Evolutionary conservation across 1,140 invertebrate genomes (phyloP), one percentile per base, ranked within the genome.

Genomic region (Lethocerus indicus): DNA sequence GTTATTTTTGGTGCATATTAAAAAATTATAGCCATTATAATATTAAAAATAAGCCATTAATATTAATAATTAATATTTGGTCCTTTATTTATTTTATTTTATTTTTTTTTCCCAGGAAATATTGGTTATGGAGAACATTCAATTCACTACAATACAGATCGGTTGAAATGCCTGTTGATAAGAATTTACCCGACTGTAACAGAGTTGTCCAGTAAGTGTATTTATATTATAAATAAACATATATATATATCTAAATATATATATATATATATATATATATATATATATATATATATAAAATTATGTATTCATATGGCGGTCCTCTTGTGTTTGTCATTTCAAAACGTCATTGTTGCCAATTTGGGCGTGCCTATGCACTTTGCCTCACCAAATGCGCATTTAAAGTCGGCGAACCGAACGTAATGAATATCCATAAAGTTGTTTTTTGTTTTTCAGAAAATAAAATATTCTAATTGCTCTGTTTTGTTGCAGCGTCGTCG

Each of bases 51-150:
- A 14, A 7, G 20, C 18, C 9, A 9, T 9, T 20, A 7, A 9
- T 13, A 7, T 13, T 7, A 40, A 40, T 13, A 40, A 9, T 7
- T 20, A 9, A 14, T 40, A 40, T 13, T 7, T 40, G 18, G 39
- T 43, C 44, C 21, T 53, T 54, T 51, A 36, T 56, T 56, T 46
- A 48, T 60, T 63, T 32, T 51, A 68, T 32, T 44, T 43, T 51
- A 24, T 54, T 54, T 51, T 43, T 56, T 57, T 47, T 50, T 60
- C 63, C 28, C 51, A 69, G 83, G 53, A 83, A 87, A 66, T 81
- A 81, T 66, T 65, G 87, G 24, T 79, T 86, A 60, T 87, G 83
- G 82, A 83, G 78, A 66, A 81, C 81, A 0, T 84, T 85, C 60
- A 83, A 79, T 59, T 64, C 74, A 42, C 55, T 75, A 49, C 69